A percentile compares a stretch with the other conserved stretches of the same genome.
phyloP scores from a whole-genome alignment of 2,113 vertebrate species.

The Argyrosomus japonicus region DNA sequence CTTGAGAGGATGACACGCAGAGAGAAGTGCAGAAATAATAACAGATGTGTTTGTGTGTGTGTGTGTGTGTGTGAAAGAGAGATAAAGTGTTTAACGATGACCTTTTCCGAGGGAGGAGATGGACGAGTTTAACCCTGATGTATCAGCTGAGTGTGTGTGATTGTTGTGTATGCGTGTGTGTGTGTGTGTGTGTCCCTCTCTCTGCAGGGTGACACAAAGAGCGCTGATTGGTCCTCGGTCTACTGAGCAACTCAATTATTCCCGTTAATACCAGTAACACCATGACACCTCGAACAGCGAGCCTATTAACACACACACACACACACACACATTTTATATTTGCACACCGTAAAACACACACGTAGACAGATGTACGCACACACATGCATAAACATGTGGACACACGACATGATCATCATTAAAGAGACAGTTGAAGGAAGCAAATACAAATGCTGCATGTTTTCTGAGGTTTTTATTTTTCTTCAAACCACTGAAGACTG shows the following conservation, averaged over 20 bases:
- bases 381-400: neutral
- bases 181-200: conserved; percentile 28
- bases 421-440: neutral
- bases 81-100: conserved; percentile 47
- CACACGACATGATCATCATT: neutral
- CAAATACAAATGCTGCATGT: neutral
- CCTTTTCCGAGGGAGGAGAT: conserved; percentile 52
- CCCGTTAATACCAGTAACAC: conserved; percentile 68
- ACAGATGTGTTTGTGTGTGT: conserved; percentile 27
- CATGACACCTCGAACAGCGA: conserved; percentile 64
- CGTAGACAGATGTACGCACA: neutral
- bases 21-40: conserved; percentile 31
- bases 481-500: too few relatives aligned
- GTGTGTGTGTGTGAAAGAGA: conserved; percentile 2
- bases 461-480: neutral
- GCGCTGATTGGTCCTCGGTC: conserved; percentile 69
- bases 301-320: conserved; percentile 53
- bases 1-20: conserved; percentile 21
- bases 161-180: neutral
- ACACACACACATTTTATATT: conserved; percentile 5
- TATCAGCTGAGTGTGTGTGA: conserved; percentile 28
- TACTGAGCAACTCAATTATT: conserved; percentile 79
- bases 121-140: conserved; percentile 51
- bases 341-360: neutral
- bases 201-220: conserved; percentile 53